These are phyloP conservation scores for Mustela nigripes DNA, from an alignment of 2,113 vertebrate species.

Conservation along the genomic window DNA sequence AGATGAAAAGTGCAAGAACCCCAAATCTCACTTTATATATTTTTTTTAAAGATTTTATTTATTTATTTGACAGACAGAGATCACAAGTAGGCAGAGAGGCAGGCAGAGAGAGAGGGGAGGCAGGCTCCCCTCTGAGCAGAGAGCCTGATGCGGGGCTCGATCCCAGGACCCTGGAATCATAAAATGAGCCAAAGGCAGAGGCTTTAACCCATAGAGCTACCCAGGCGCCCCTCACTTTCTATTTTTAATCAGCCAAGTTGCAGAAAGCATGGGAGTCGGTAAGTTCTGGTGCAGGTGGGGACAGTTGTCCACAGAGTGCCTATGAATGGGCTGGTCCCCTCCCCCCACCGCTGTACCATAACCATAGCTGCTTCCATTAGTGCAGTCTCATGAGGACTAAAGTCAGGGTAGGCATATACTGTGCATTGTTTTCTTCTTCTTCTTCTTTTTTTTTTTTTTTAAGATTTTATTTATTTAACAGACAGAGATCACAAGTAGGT, in stretches of 20 bases:
- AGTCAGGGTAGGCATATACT: background rate
- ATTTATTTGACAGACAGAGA: too few species aligned
- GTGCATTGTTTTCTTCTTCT: background rate
- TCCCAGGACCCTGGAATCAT: too few species aligned
- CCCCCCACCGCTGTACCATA: background rate
- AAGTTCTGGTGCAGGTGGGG: background rate
- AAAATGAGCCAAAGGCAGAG: too few species aligned
- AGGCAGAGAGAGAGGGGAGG: too few species aligned
- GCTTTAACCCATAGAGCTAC: too few species aligned
- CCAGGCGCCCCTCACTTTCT: background rate
- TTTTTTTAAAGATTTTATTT: too few species aligned
- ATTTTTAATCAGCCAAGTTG: background rate
- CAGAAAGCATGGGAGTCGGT: background rate
- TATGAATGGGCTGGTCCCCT: background rate
- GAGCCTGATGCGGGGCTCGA: too few species aligned
- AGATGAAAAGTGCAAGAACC: background rate
- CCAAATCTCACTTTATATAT: background rate
- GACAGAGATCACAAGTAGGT: too few species aligned
- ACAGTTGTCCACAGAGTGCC: background rate
- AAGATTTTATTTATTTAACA: too few species aligned
- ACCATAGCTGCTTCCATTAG: background rate
- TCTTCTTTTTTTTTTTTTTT: too few species aligned
- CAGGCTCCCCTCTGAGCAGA: too few species aligned
- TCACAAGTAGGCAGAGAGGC: too few species aligned
- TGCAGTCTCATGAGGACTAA: background rate